Evolutionary conservation across 2,797 vertebrate species (phyloP), one percentile per base, ranked within the genome.

Genomic region (Spondyliosoma cantharus): DNA sequence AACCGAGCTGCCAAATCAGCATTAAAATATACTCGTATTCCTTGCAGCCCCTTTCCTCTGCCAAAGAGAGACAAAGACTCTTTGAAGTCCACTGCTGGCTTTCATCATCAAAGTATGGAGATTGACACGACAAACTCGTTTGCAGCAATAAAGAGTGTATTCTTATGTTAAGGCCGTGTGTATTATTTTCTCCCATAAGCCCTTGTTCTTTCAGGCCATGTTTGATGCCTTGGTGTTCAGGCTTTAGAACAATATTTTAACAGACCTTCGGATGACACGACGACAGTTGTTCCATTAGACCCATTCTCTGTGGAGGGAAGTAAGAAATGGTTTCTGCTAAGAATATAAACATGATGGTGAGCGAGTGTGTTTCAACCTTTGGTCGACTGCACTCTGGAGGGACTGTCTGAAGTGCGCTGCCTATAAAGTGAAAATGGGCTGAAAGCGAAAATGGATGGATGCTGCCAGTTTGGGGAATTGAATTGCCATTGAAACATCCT

Each of bases 101-200:
- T 94, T 94, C 80, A 94, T 93, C 93, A 93, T 96, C 94, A 95
- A 95, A 95, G 94, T 90, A 50, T 22, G 14, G 68, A 84, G 88
- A 87, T 63, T 76, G 89, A 85, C 86, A 70, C 24, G 50, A 79
- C 78, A 63, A 83, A 88, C 82, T 87, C 83, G 71, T 84, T 60
- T 61, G 60, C 78, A 46, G 48, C 65, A 74, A 43, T 84, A 78
- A 89, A 90, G 75, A 81, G 65, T 74, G 58, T 81, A 79, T 90
- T 91, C 85, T 89, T 71, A 86, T 91, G 88, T 76, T 85, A 89
- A 92, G 82, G 45, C 50, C 20, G 19, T n/a, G n/a, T 61, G 24
- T 25, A 29, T 61, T 25, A 52, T 81, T 79, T 68, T 58, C 69
- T 59, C 61, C 29, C 7, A 2, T 16, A 57, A 58, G 46, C n/a